Evolutionary conservation across 2,113 vertebrate genomes (phyloP).

Genomic region (Varanus salvator): DNA sequence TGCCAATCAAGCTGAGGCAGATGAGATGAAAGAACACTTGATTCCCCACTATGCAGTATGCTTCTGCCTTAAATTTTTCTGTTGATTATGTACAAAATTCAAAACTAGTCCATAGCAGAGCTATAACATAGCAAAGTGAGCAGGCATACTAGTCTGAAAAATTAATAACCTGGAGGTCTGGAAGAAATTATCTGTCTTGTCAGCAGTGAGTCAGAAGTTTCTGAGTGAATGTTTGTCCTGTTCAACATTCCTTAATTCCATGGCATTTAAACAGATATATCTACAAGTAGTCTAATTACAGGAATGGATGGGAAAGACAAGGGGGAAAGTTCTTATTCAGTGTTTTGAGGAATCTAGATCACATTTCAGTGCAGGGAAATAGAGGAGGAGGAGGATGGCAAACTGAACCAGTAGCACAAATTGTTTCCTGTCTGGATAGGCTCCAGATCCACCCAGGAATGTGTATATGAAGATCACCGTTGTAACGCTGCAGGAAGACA

Average conservation of each 20-base stretch:
- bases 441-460: neutral
- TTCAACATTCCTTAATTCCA: neutral
- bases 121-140: neutral
- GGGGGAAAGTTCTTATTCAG: fast-evolving
- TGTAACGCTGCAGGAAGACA: neutral
- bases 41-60: neutral
- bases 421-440: neutral
- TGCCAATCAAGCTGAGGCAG: neutral
- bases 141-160: neutral
- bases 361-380: neutral
- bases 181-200: neutral
- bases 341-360: neutral
- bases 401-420: neutral
- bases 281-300: neutral
- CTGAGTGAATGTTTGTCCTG: neutral
- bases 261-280: neutral
- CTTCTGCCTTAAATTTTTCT: neutral
- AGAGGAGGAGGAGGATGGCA: neutral
- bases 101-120: neutral
- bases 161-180: neutral
- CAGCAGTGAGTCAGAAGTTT: slow-evolving; percentile 5
- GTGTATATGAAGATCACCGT: neutral
- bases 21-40: neutral
- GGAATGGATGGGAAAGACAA: neutral
- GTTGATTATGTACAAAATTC: neutral